These are phyloP conservation scores for Dexiosoma caninum DNA, from an alignment of 2,888 invertebrate species.

Conservation along the genomic window DNA sequence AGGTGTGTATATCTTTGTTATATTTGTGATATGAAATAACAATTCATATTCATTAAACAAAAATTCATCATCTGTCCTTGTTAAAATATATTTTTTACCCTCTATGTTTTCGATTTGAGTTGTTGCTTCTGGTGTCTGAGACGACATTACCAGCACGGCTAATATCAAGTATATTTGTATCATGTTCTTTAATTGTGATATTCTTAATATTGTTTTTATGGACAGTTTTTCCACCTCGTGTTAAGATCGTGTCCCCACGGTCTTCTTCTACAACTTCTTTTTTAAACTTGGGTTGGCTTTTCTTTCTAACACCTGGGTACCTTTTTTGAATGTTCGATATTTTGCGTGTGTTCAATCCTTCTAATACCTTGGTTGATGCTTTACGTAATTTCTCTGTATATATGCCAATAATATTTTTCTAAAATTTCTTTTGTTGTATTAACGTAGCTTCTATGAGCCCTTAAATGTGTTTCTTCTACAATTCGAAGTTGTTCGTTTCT, in stretches of 20 bases:
- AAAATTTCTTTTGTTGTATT: conserved; percentile 14
- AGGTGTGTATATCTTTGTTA: too few relatives aligned
- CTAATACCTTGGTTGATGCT: conserved; percentile 13
- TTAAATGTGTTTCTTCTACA: neutral
- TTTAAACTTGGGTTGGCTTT: neutral
- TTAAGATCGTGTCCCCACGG: conserved; percentile 3
- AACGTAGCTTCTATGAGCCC: neutral
- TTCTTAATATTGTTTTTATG: conserved; percentile 19
- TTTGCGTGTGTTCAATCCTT: conserved; percentile 13
- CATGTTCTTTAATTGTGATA: conserved; percentile 1
- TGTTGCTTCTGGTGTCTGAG: too few relatives aligned
- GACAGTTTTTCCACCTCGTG: conserved; percentile 1
- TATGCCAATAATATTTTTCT: neutral
- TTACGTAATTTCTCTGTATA: neutral
- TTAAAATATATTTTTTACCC: too few relatives aligned
- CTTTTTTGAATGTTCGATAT: conserved; percentile 5
- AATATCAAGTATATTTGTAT: too few relatives aligned
- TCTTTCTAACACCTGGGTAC: neutral
- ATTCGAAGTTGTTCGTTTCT: neutral
- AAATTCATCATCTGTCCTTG: too few relatives aligned
- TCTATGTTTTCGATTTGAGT: too few relatives aligned
- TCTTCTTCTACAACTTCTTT: neutral
- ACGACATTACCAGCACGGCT: too few relatives aligned
- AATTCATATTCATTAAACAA: too few relatives aligned
- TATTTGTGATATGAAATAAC: too few relatives aligned